phyloP scores from a whole-genome alignment of 2,888 invertebrate genomes.

The Spodoptera littoralis region DNA sequence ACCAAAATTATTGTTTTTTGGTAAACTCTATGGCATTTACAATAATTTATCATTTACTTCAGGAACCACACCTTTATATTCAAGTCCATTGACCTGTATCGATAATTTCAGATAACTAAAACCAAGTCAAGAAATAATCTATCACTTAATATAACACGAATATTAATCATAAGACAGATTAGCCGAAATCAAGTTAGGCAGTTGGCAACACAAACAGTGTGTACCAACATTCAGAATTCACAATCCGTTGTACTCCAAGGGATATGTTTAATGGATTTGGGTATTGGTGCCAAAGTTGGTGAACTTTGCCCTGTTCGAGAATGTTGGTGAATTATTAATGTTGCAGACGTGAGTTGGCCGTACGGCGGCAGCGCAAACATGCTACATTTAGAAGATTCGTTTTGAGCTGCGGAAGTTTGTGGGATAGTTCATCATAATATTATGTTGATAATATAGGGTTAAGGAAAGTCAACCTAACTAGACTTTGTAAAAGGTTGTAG shows the following conservation, averaged over 20 bases:
- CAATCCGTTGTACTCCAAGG: slow-evolving; percentile 29
- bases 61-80: no score
- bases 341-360: slow-evolving; percentile 9
- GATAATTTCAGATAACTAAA: no score
- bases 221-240: slow-evolving; percentile 27
- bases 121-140: no score
- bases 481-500: no score
- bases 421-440: no score
- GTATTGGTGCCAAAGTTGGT: slow-evolving; percentile 41
- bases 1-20: no score
- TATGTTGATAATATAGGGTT: no score
- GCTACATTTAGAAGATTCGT: slow-evolving; percentile 13
- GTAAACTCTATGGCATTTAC: no score
- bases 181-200: slow-evolving; percentile 21
- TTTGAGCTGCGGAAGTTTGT: background rate
- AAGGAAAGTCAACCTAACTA: no score
- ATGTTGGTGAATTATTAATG: slow-evolving; percentile 51
- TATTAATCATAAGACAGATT: slow-evolving; percentile 2
- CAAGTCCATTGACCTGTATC: no score
- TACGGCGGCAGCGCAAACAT: background rate
- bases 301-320: slow-evolving; percentile 35
- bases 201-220: slow-evolving; percentile 25
- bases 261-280: slow-evolving; percentile 44
- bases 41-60: no score
- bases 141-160: background rate